A percentile compares a stretch with the other conserved stretches of the same genome.
Evolutionary conservation across 2,888 invertebrate genomes (phyloP).

Genomic region (Ophonus ardosiacus): DNA sequence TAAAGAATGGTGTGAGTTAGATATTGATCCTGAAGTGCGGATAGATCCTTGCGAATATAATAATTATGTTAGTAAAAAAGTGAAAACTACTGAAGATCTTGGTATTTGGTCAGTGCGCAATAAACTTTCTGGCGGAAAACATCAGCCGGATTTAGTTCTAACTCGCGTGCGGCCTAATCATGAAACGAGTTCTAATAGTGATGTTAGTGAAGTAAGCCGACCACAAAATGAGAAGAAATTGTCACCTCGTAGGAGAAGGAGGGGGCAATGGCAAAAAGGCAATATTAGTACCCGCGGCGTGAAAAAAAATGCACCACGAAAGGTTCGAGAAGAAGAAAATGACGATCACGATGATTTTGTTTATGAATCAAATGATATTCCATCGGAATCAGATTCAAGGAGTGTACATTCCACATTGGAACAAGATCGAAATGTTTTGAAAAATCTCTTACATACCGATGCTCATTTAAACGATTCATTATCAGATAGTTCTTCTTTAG

Average conservation of each 20-base stretch:
- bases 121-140: not conserved
- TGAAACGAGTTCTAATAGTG: not conserved
- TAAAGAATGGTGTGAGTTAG: not conserved
- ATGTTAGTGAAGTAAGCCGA: not conserved
- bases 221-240: not conserved
- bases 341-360: not conserved
- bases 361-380: not conserved
- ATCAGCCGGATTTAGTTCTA: constrained; percentile 18
- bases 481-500: not conserved
- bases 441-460: constrained; percentile 8
- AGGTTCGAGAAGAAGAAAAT: not conserved
- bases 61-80: not conserved
- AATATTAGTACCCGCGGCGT: not conserved
- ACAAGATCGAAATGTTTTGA: not conserved
- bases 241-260: not conserved
- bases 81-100: not conserved
- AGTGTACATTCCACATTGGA: not conserved
- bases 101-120: constrained; percentile 53
- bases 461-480: constrained; percentile 1
- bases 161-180: constrained; percentile 11
- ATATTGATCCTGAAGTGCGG: constrained; percentile 29
- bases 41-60: not conserved
- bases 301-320: not conserved
- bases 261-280: not conserved
- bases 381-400: not conserved